Conservation (phyloP, 1,140 invertebrate genomes). For the Zaprionus davidi region DNA sequence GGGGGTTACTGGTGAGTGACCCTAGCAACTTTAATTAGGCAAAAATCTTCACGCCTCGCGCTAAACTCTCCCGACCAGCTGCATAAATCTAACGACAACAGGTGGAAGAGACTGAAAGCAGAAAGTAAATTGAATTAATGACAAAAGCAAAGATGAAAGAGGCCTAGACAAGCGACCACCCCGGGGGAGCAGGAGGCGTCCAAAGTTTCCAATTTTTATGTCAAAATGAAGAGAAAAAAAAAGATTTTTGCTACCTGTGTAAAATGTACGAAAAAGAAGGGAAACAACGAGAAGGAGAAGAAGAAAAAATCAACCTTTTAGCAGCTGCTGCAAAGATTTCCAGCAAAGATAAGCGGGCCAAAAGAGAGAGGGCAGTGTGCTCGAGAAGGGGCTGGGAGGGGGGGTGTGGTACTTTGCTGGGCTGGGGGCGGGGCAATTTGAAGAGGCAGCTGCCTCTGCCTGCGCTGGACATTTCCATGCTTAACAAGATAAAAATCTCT, state of each 20-base stretch:
- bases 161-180: slow-evolving; percentile 44
- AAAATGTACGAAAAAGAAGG: slow-evolving; percentile 27
- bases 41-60: slow-evolving; percentile 68
- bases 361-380: slow-evolving; percentile 15
- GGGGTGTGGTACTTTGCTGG: not conserved
- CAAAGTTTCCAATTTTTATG: slow-evolving; percentile 72
- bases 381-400: not conserved
- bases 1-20: slow-evolving; percentile 23
- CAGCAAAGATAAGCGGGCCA: slow-evolving; percentile 59
- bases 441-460: slow-evolving; percentile 40
- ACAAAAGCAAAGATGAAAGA: slow-evolving; percentile 66
- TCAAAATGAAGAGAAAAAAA: slow-evolving; percentile 21
- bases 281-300: slow-evolving; percentile 18
- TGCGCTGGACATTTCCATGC: slow-evolving; percentile 69
- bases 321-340: slow-evolving; percentile 74
- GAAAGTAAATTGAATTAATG: slow-evolving; percentile 76
- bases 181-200: not conserved
- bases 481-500: slow-evolving; percentile 81
- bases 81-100: slow-evolving; percentile 72
- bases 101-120: slow-evolving; percentile 49
- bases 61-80: slow-evolving; percentile 5
- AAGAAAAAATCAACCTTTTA: slow-evolving; percentile 49
- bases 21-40: slow-evolving; percentile 71
- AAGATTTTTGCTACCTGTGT: slow-evolving; percentile 57
- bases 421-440: slow-evolving; percentile 15